Base-by-base conservation (phyloP, 2,113 vertebrate genomes). In the Poeciliopsis retropinna region DNA sequence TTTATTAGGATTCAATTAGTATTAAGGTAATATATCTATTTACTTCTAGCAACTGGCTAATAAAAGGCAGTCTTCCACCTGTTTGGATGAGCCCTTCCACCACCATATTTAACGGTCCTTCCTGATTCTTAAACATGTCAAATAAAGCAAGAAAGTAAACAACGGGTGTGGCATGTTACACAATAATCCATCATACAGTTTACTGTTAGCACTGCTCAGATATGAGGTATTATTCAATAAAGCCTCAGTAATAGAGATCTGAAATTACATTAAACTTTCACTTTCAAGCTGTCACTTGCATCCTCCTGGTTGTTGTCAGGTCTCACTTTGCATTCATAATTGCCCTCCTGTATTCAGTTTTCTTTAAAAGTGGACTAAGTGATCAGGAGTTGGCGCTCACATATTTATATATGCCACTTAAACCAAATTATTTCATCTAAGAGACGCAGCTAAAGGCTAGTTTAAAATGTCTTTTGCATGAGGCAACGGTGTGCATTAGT, bases 391-490 rank as follows among this genome's bases (percentile, higher is more conserved):
- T 85, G 75, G 60, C 25, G 22, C 62, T 94, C 67, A 87, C 70
- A 90, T 94, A 95, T 95, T 93, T 86, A 95, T 94, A 67, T 86
- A 95, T 94, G 84, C 91, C 78, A 76, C 67, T 60, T 32, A 94
- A 95, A 95, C 75, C 68, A 60, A 83, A 95, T 95, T 94, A 95
- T 70, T 25, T 27, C 69, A 63, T 88, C 63, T 51, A 62, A 27
- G 51, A 79, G 91, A 94, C 89, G 62, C 4, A 87, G 88, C 91
- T 95, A 94, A 95, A 91, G 83, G 94, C 65, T 5, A 87, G 88
- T 91, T 95, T 94, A 95, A 90, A 83, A 94, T 71, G 93, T 92
- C 17, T 90, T 95, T 93, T 94, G 82, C 90, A 88, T 89, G 83
- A 89, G 88, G 91, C 90, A 83, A 80, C 78, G 80, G 73, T 74